Conservation (phyloP, 2,113 vertebrate species). For the Ardeotis arabs region DNA sequence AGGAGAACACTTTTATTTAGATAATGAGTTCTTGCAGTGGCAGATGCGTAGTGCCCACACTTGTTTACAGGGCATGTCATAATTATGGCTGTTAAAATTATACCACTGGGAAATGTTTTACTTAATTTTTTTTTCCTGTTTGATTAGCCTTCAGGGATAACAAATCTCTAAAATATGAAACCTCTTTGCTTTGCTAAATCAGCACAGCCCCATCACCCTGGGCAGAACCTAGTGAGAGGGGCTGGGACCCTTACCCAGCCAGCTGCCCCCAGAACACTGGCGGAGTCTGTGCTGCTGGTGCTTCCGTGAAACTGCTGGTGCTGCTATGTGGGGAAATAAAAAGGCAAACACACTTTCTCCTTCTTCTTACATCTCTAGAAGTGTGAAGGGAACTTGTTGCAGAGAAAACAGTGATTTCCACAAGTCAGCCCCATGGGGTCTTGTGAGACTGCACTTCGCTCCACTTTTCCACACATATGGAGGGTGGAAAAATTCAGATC, state of each 20-base stretch:
- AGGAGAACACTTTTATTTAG: not conserved
- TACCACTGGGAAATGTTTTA: not conserved
- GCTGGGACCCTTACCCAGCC: not conserved
- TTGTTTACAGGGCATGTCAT: not conserved
- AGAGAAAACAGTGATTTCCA: not conserved
- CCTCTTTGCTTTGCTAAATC: not conserved
- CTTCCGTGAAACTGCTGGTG: not conserved
- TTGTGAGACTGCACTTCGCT: not conserved
- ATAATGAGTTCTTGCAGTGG: not conserved
- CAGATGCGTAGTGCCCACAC: accelerated
- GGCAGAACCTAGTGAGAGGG: not conserved
- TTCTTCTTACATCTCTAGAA: not conserved
- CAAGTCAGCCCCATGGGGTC: not conserved
- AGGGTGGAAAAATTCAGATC: not conserved
- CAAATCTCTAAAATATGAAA: not conserved
- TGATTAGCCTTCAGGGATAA: not conserved
- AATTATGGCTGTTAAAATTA: not conserved
- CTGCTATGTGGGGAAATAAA: not conserved
- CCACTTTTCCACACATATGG: not conserved
- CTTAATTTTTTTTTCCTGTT: not conserved
- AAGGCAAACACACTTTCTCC: not conserved
- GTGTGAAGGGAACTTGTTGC: not conserved
- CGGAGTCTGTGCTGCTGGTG: accelerated
- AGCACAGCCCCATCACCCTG: accelerated
- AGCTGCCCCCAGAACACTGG: accelerated